Evolutionary conservation across 2,113 vertebrate genomes (phyloP), one percentile per base, ranked within the genome.

Genomic region (Forbesichthys papilliferus): DNA sequence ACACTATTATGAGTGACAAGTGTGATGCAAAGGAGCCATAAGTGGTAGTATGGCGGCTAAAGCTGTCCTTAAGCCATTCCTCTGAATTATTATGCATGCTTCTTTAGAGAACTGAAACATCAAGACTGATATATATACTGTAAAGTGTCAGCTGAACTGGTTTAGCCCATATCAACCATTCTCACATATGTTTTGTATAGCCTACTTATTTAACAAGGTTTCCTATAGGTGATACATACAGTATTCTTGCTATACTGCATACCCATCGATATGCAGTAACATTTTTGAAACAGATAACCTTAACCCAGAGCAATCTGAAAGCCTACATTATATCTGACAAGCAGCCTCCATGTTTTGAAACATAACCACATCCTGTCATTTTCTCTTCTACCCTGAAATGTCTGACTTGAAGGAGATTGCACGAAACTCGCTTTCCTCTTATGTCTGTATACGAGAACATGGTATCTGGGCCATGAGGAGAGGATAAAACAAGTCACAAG

Each of bases 301-400:
- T 67, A 52, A 78, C 10, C n/a, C 3, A 68, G 34, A 66, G n/a
- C 13, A 74, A 73, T 63, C 51, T 64, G 55, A 53, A 59, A 27
- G 27, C 27, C 27, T 27, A 61, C 61, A 61, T 69, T 20, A 70
- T 61, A 83, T 84, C 76, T 83, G 69, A 60, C 57, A 67, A 57
- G 18, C 46, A 53, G 61, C 59, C 68, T 77, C 46, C 6, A 66
- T 61, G 54, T 62, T 82, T 81, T 85, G 81, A 86, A 78, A 80
- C 79, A 78, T 79, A 83, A 89, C 88, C 88, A 89, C 90, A 89
- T 90, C 88, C 90, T 89, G 86, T 69, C 73, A 81, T 66, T n/a
- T 5, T 55, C 75, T 74, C 69, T 65, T 53, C 20, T 9, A 42
- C 56, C 60, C 68, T 74, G 66, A 74, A 73, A 70, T 78, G 84